phyloP scores from a whole-genome alignment of 2,888 invertebrate genomes.

The Elaeidobius kamerunicus region DNA sequence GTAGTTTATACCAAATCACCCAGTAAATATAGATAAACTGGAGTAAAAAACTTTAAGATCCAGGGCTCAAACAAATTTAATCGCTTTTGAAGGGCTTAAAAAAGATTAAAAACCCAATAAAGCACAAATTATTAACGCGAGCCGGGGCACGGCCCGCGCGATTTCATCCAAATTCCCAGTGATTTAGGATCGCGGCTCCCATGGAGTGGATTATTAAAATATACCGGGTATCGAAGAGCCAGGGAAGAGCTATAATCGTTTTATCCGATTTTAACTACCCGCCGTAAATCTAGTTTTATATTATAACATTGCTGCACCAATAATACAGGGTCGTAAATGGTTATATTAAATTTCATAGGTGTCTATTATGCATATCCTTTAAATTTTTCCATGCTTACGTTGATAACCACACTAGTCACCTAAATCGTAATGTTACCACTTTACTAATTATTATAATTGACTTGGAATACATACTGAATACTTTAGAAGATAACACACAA shows the following conservation, averaged over 20 bases:
- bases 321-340: neutral
- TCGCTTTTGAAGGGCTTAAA: slow-evolving; percentile 12
- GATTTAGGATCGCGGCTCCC: slow-evolving; percentile 19
- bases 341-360: slow-evolving; percentile 6
- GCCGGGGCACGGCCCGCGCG: slow-evolving; percentile 9
- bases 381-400: too few species aligned
- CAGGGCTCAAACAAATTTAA: slow-evolving; percentile 5
- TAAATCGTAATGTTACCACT: too few species aligned
- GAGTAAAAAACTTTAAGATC: neutral
- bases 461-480: too few species aligned
- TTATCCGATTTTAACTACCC: slow-evolving; percentile 25
- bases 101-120: slow-evolving; percentile 26
- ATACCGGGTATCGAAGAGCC: slow-evolving; percentile 23
- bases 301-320: slow-evolving; percentile 4
- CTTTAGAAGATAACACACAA: too few species aligned
- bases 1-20: neutral
- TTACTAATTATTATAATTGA: too few species aligned
- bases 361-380: too few species aligned
- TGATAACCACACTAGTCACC: too few species aligned
- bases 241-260: slow-evolving; percentile 24
- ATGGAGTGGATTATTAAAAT: slow-evolving; percentile 27
- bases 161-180: slow-evolving; percentile 26
- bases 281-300: slow-evolving; percentile 23
- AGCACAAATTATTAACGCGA: slow-evolving; percentile 20
- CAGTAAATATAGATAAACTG: neutral